Base-by-base conservation (phyloP, 2,113 vertebrate species). In the Empidonax traillii region DNA sequence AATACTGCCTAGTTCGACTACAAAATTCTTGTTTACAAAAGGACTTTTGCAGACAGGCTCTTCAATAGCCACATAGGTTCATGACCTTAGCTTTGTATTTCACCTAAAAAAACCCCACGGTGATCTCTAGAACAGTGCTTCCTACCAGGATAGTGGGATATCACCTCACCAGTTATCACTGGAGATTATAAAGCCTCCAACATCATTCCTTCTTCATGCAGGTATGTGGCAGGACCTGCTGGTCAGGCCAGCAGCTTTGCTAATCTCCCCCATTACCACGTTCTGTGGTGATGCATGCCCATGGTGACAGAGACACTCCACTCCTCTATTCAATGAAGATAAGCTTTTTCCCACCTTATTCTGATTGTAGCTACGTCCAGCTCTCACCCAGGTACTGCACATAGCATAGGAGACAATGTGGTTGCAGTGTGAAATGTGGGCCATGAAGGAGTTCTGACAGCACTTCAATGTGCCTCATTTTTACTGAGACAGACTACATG, bases 381-480 rank as follows among this genome's bases (percentile, higher is more conserved):
- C 30, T 95, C n/a, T 47, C 46, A 53, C 46, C 31, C n/a, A 63
- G 53, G 31, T 22, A 51, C 21, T 28, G 43, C 35, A 71, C 24
- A 16, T 0, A 33, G 14, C 11, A 2, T 30, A 46, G 1, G 1
- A 83, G 55, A 39, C 19, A 31, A 10, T 14, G 23, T 3, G 49
- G 23, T 43, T 41, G 28, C 10, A 13, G 62, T 2, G 25, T 20
- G 66, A 73, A 59, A 31, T 1, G 24, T 7, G 10, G 49, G 12
- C n/a, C 53, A 49, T 0, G 0, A 39, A 31, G 37, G n/a, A 66
- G 28, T 28, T 71, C 55, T 74, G 55, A 31, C 43, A 90, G 59
- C 51, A 12, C 25, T 41, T 39, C 56, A 20, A 21, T 37, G 33
- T 21, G 31, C 37, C 46, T 87, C 5, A 2, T 17, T 43, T 77